Base-by-base conservation (phyloP, 64 coral and sea anemone species). In the Stichodactyla helianthus region DNA sequence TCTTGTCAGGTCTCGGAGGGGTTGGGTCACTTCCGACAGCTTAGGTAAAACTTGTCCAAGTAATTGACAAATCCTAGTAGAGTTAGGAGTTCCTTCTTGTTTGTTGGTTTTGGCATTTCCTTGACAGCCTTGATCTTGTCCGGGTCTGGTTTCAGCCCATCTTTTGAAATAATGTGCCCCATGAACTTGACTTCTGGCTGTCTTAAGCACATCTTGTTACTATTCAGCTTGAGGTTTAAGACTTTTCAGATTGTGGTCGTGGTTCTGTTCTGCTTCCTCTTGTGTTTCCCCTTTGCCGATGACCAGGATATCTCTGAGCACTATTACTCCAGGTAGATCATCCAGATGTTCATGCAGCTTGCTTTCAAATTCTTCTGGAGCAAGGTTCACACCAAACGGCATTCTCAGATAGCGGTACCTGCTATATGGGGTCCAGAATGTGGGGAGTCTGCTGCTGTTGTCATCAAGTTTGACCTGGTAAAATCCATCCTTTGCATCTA, bases 121-220 rank as follows among this genome's bases (percentile, higher is more conserved):
- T 83, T 56, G 16, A 88, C 52, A 19, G 81, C 86, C 70, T 35
- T 83, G 60, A 84, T 19, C 86, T 92, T 88, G 35, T 83, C 63
- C 25, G 85, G 85, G 84, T 88, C 91, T 82, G 85, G 86, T 82
- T 92, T 92, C 25, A 92, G 11, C 15, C 90, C 90, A 50, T 92
- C 79, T 74, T 87, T 92, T 1, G 90, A 83, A 5, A 88, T 92
- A 3, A 88, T 77, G 57, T 89, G 71, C 12, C 87, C 91, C 86
- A 93, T 89, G 74, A 89, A 93, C 52, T 89, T 85, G 4, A 93
- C 86, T 83, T 89, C 9, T 55, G 82, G 20, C 59, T 93, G 10
- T 55, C 61, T 65, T 12, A 93, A 71, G 11, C 82, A 87, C 27
- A 83, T 67, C 55, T 93, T 92, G 71, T 44, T 83, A 5, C 82